Base-by-base conservation (phyloP, 2,797 vertebrate genomes). In the Hapalemur alaotrensis region DNA sequence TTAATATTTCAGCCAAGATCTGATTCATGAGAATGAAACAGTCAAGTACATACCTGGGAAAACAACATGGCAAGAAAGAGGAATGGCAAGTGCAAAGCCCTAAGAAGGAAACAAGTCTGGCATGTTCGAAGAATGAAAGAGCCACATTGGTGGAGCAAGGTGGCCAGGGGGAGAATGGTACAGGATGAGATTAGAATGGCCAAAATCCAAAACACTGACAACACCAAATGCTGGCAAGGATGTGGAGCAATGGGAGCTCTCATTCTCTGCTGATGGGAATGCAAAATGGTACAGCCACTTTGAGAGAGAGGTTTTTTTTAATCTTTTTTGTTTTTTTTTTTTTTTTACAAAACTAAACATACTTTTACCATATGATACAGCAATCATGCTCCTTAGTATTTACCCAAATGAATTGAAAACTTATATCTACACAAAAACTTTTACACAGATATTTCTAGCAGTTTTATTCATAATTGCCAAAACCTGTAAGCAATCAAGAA, bases 401-500 rank as follows among this genome's bases (percentile, higher is more conserved):
- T 89, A 75, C 46, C 48, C 41, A 38, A 84, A 65, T 65, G 65
- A 86, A 9, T 8, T 50, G 57, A 79, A 96, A 84, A 86, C 38
- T 48, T 84, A 80, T 2, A 18, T 91, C 38, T 3, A 80, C 11
- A 57, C 23, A 63, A 75, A 91, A 89, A 28, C 25, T n/a, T 73
- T 23, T 6, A 61, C n/a, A 54, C 10, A 75, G 32, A 43, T 57
- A 20, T 54, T 38, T 35, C 65, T 8, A 72, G 50, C 5, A 57
- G 28, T 65, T 83, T 88, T 83, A 73, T 93, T 63, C 18, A 76
- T 75, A 61, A 92, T 25, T 78, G 35, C 23, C 9, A 10, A 75
- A 84, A 84, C 30, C 85, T 70, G 35, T 57, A 86, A 96, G 57
- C 35, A 82, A 63, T n/a, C 54, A 95, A 63, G 38, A 73, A 95